Percentiles rank a stretch among this genome's conserved stretches.
Conservation (phyloP, 37 sponge, comb jelly and placozoan species). For the Beroe forskalii region DNA sequence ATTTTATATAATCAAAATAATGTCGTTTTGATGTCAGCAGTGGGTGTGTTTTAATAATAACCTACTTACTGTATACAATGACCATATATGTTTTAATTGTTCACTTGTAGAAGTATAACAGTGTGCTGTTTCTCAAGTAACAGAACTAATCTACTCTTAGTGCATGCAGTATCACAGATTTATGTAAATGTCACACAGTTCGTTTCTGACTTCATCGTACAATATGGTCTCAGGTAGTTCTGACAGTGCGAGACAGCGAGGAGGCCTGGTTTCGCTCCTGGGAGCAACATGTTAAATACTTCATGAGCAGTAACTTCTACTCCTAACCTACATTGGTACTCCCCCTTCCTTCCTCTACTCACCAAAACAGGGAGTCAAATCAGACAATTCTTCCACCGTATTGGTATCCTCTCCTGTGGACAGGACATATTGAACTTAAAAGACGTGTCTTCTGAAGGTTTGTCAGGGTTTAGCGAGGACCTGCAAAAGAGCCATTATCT, state of each 20-base stretch:
- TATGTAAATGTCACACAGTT: too few relatives aligned
- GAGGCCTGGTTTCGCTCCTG: not conserved
- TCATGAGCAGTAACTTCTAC: not conserved
- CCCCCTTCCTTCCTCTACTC: not conserved
- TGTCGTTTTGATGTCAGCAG: too few relatives aligned
- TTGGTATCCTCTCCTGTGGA: not conserved
- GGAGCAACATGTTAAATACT: not conserved
- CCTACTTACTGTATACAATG: too few relatives aligned
- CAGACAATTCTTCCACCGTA: not conserved
- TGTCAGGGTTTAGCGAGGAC: not conserved
- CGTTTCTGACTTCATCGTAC: too few relatives aligned
- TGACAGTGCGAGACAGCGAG: not conserved
- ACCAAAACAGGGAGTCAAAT: not conserved
- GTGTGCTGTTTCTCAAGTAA: too few relatives aligned
- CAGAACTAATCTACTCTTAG: too few relatives aligned
- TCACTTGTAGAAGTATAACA: too few relatives aligned
- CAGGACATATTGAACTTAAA: not conserved
- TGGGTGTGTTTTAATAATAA: too few relatives aligned
- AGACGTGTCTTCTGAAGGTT: not conserved
- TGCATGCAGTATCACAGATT: too few relatives aligned
- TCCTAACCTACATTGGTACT: not conserved
- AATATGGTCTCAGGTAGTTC: not conserved
- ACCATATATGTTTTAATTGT: too few relatives aligned
- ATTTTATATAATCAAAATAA: too few relatives aligned
- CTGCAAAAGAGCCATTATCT: not conserved